phyloP scores from a whole-genome alignment of 2,888 invertebrate species.

The Euspilapteryx auroguttella region DNA sequence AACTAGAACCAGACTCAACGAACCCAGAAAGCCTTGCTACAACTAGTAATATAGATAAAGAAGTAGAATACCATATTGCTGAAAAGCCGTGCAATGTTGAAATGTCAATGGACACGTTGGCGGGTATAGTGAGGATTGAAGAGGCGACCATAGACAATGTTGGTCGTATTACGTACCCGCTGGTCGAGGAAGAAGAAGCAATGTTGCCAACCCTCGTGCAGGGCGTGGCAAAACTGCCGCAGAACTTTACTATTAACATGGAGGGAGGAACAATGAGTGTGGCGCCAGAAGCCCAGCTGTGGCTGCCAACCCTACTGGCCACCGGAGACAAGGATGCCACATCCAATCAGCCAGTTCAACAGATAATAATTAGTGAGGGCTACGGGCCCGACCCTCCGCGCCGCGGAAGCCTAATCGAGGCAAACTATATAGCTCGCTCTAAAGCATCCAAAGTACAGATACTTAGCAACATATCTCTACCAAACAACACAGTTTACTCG shows the following conservation, averaged over 20 bases:
- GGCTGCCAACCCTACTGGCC: slow-evolving; percentile 48
- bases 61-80: slow-evolving; percentile 41
- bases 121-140: slow-evolving; percentile 44
- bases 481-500: slow-evolving; percentile 38
- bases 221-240: slow-evolving; percentile 47
- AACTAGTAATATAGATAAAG: slow-evolving; percentile 34
- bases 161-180: slow-evolving; percentile 38
- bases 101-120: slow-evolving; percentile 40
- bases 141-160: slow-evolving; percentile 37
- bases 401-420: slow-evolving; percentile 40
- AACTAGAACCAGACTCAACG: slow-evolving; percentile 51
- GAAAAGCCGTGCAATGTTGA: slow-evolving; percentile 37
- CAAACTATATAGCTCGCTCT: slow-evolving; percentile 33
- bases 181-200: slow-evolving; percentile 39
- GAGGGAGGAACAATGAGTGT: no score
- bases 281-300: no score
- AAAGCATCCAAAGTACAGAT: slow-evolving; percentile 53
- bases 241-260: slow-evolving; percentile 52
- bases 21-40: slow-evolving; percentile 45
- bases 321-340: no score
- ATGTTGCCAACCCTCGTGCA: slow-evolving; percentile 46
- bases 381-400: slow-evolving; percentile 29
- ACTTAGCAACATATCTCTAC: slow-evolving; percentile 49
- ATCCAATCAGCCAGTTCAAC: no score
- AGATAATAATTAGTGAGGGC: slow-evolving; percentile 49